Evolutionary conservation across 2,113 vertebrate genomes (phyloP).

Genomic region (Ciconia boyciana): DNA sequence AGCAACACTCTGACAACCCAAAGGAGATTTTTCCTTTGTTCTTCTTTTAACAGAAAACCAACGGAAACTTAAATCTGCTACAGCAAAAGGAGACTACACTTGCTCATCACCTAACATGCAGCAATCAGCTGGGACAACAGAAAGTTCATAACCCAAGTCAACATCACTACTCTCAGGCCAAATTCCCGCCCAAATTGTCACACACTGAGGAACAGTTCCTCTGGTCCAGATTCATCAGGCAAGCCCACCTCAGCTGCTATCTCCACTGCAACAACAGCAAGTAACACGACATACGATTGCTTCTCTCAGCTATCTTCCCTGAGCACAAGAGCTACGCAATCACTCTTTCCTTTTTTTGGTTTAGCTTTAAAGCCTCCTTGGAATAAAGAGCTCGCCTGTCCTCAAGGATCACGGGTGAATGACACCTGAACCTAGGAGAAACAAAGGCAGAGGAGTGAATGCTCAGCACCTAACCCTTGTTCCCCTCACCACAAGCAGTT

Average conservation of each 20-base stretch:
- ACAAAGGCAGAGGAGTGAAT: constrained; percentile 6
- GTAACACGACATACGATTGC: not conserved
- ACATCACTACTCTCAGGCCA: not conserved
- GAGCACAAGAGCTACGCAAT: accelerated
- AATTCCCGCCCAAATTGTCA: not conserved
- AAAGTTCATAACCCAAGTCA: not conserved
- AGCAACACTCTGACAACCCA: not conserved
- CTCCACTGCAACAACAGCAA: not conserved
- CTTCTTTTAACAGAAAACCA: not conserved
- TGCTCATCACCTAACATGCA: not conserved
- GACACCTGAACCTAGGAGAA: not conserved
- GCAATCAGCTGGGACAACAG: not conserved
- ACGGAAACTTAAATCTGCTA: not conserved
- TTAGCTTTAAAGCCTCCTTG: not conserved
- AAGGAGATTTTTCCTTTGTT: not conserved
- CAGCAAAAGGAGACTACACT: not conserved
- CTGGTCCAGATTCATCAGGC: not conserved
- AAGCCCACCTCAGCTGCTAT: not conserved
- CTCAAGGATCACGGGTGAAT: not conserved
- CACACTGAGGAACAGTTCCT: not conserved
- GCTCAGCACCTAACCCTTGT: not conserved
- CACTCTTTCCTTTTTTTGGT: not conserved
- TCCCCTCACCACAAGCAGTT: not conserved
- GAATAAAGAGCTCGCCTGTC: not conserved
- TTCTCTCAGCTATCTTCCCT: not conserved